phyloP scores from a whole-genome alignment of 92 coral and sea anemone species.

The Zoanthus sociatus region DNA sequence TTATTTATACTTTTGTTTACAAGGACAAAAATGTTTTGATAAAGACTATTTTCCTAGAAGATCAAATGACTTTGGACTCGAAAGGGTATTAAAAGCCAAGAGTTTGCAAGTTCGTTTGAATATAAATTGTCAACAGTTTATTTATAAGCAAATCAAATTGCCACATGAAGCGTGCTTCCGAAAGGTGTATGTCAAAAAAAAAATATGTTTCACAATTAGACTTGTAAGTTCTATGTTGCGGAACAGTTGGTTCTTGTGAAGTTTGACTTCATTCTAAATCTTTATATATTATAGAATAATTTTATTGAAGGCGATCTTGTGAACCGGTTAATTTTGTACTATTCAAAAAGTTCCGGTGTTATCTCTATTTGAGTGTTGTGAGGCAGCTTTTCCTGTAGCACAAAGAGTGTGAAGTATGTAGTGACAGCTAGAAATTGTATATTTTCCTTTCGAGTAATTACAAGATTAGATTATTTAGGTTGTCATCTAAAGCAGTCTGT shows the following conservation, averaged over 20 bases:
- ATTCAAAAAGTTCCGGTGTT: conserved; percentile 12
- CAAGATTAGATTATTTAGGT: conserved; percentile 25
- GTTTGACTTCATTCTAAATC: conserved; percentile 5
- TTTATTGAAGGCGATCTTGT: neutral
- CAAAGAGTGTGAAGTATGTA: neutral
- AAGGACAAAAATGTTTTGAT: conserved; percentile 6
- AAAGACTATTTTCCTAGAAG: conserved; percentile 4
- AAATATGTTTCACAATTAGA: conserved; percentile 2
- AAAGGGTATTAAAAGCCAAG: neutral
- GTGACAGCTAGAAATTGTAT: conserved; percentile 22
- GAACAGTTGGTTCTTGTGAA: conserved; percentile 21
- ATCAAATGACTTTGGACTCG: conserved; percentile 16
- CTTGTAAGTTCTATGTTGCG: conserved; percentile 15
- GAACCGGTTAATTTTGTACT: neutral
- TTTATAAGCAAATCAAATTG: conserved; percentile 25
- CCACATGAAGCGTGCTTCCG: conserved; percentile 21
- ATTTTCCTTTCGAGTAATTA: conserved; percentile 32
- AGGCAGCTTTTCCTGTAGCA: neutral
- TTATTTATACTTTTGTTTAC: conserved; percentile 69
- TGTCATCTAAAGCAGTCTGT: conserved; percentile 22
- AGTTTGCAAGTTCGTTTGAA: conserved; percentile 6
- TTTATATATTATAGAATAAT: neutral
- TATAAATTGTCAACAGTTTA: neutral
- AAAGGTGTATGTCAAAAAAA: neutral
- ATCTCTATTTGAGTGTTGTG: neutral